A percentile compares a stretch with the other conserved stretches of the same genome.
These are phyloP conservation scores for Papilio elwesi DNA, from an alignment of 2,888 invertebrate genomes.

Conservation along the genomic window DNA sequence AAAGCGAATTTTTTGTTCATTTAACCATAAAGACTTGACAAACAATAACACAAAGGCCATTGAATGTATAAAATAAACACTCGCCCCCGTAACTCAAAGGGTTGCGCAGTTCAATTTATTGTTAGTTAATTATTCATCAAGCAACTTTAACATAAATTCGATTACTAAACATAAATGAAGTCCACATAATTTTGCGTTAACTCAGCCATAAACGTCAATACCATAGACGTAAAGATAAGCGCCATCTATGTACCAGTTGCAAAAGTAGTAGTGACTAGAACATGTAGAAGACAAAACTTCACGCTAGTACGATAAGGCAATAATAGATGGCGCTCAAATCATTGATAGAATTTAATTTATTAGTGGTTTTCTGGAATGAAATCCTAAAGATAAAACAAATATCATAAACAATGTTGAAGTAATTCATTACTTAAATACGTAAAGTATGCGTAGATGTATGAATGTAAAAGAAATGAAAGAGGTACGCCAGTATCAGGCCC, in stretches of 20 bases:
- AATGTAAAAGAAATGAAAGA: too few species aligned
- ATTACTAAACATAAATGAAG: not conserved
- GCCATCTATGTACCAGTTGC: slow-evolving; percentile 4
- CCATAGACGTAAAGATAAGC: not conserved
- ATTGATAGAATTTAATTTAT: not conserved
- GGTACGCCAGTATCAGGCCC: too few species aligned
- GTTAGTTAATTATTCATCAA: too few species aligned
- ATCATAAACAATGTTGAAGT: not conserved
- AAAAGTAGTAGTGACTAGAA: not conserved
- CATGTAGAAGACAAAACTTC: not conserved
- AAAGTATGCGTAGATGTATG: too few species aligned
- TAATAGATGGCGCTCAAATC: slow-evolving; percentile 11
- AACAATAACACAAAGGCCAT: too few species aligned
- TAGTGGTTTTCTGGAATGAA: not conserved
- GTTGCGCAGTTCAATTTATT: too few species aligned
- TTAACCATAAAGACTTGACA: too few species aligned
- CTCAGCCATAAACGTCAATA: not conserved
- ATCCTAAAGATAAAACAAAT: not conserved
- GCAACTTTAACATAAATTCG: not conserved
- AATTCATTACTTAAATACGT: too few species aligned
- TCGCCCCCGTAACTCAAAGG: too few species aligned
- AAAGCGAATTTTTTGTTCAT: too few species aligned
- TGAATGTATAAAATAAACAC: too few species aligned
- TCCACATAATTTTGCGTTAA: not conserved
- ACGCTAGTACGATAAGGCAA: not conserved